These are phyloP conservation scores for Babylonia areolata DNA, from an alignment of 1,140 invertebrate species.

Conservation along the genomic window DNA sequence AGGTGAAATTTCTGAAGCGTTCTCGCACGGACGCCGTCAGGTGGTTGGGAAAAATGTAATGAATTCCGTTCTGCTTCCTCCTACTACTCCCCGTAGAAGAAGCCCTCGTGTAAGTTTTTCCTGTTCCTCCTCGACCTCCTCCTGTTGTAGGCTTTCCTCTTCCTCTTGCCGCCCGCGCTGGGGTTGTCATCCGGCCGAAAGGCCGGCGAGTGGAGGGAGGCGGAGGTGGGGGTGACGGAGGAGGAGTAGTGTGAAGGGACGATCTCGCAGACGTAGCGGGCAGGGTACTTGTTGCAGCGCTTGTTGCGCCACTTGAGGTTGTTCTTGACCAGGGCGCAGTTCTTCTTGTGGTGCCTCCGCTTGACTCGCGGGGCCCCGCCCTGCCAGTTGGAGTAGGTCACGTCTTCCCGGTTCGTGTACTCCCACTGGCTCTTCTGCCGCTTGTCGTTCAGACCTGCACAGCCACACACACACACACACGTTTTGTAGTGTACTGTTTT, in stretches of 20 bases:
- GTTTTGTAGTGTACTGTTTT: too few species aligned
- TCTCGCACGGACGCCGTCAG: background rate
- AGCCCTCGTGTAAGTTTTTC: constrained; percentile 31
- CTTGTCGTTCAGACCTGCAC: constrained; percentile 69
- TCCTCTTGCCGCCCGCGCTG: background rate
- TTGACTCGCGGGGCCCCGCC: constrained; percentile 56
- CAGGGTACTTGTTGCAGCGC: constrained; percentile 64
- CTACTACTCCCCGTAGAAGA: constrained; percentile 24
- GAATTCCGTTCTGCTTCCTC: background rate
- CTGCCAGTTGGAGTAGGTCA: constrained; percentile 63
- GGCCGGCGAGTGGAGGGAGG: constrained; percentile 37
- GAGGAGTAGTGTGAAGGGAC: background rate
- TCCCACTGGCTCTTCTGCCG: constrained; percentile 57
- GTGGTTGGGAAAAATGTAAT: background rate
- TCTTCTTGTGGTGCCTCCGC: constrained; percentile 59
- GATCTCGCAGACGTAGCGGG: constrained; percentile 68
- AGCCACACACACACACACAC: background rate
- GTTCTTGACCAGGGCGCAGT: constrained; percentile 68
- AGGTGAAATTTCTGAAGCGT: background rate
- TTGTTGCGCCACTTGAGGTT: constrained; percentile 67
- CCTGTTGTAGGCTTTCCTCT: constrained; percentile 28
- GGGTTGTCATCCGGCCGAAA: constrained; percentile 30
- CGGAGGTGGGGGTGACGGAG: background rate
- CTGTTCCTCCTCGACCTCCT: constrained; percentile 22
- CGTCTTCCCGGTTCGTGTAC: constrained; percentile 60